Conservation (phyloP, 2,888 invertebrate genomes). For the Acanthosepion lycidas region DNA sequence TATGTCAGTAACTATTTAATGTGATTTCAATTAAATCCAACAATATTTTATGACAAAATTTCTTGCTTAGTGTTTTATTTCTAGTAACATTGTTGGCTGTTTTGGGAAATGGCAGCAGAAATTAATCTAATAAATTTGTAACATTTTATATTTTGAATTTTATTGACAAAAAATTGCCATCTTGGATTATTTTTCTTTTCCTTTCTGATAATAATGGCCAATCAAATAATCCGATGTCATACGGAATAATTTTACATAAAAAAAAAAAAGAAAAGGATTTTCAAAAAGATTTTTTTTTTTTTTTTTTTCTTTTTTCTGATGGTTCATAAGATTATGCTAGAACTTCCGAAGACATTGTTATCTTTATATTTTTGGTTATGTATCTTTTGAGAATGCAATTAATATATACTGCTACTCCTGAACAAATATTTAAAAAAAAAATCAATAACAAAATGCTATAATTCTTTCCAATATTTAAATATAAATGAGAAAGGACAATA, state of each 20-base stretch:
- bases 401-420: neutral
- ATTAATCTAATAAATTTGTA: constrained; percentile 33
- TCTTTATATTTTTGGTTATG: neutral
- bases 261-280: neutral
- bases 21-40: neutral
- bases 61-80: neutral
- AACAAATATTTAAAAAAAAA: neutral
- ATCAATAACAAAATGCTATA: neutral
- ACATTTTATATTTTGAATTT: neutral
- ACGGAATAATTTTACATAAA: neutral
- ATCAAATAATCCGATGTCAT: constrained; percentile 3
- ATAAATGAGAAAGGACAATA: neutral
- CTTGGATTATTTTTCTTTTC: neutral
- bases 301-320: neutral
- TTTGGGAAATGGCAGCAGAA: constrained; percentile 18
- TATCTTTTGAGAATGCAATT: neutral
- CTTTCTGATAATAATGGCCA: constrained; percentile 17
- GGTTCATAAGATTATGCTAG: neutral
- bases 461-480: neutral
- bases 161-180: neutral
- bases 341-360: neutral
- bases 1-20: constrained; percentile 9
- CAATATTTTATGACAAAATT: neutral
- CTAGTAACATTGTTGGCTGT: neutral
- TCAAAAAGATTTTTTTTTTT: neutral